phyloP scores from a whole-genome alignment of 2,113 vertebrate species.

The Bostrychus sinensis region DNA sequence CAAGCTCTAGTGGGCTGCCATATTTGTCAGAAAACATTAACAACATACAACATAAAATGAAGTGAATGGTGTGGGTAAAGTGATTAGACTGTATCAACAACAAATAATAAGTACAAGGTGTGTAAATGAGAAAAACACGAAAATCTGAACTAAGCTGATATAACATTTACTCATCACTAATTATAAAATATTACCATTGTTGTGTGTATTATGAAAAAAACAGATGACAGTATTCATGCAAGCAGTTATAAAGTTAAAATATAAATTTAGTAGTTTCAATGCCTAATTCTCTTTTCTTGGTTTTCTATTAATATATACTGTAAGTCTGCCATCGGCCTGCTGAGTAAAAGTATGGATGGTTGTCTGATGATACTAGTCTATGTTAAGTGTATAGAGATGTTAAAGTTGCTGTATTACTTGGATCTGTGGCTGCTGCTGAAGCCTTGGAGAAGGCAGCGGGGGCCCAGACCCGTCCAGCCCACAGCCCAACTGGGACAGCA shows the following conservation, averaged over 20 bases:
- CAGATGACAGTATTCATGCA: too few species aligned
- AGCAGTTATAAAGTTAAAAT: too few species aligned
- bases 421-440: constrained; percentile 95
- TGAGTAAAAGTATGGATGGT: constrained; percentile 20
- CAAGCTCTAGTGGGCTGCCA: constrained; percentile 76
- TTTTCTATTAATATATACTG: too few species aligned
- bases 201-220: constrained; percentile 6
- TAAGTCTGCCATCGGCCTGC: constrained; percentile 17
- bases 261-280: too few species aligned
- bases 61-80: constrained; percentile 35
- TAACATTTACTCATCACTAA: too few species aligned
- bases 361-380: constrained; percentile 20
- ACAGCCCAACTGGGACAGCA: constrained; percentile 98
- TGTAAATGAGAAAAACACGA: constrained; percentile 7
- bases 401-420: constrained; percentile 97
- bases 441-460: constrained; percentile 92
- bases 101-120: constrained; percentile 24
- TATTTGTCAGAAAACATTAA: constrained; percentile 48
- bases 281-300: too few species aligned
- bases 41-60: constrained; percentile 58
- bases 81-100: constrained; percentile 20
- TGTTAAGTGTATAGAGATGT: constrained; percentile 70
- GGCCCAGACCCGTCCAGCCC: constrained; percentile 93
- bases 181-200: too few species aligned
- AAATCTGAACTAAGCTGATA: constrained; percentile 12